Base-by-base conservation (phyloP, 2,797 vertebrate genomes). In the Lepidocolaptes lacrymiger region DNA sequence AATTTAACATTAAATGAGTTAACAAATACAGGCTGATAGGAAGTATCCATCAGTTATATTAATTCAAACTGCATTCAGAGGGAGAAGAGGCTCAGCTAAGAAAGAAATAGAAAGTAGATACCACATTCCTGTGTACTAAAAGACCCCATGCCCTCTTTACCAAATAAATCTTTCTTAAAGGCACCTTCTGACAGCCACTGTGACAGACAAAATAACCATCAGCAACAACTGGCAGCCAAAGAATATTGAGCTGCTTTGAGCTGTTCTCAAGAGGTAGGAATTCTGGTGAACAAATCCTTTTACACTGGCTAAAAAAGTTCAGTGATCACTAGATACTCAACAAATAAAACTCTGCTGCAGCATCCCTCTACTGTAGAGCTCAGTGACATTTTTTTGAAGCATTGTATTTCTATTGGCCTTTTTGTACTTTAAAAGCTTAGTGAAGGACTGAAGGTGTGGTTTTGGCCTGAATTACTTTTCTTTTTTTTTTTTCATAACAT, bases 81-180 rank as follows among this genome's bases (percentile, higher is more conserved):
- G 9, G 22, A 79, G 39, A 55, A 91, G 84, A 56, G 7, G 14
- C 13, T 91, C 28, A 83, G 6, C 13, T 89, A 75, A 81, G 27
- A 88, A 79, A 82, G 23, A 58, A 89, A 55, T n/a, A 76, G 51
- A 87, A 88, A 88, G 48, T 28, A 72, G 27, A 81, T 84, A 13
- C 14, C 16, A n/a, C 32, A 48, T 85, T 14, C 14, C 62, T 84
- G 56, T 93, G 67, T 95, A 27, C 80, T 85, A 49, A 55, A 71
- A 62, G 23, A 15, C 32, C 2, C 12, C 16, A 11, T 67, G 19
- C 20, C 5, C 41, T 69, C 24, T 94, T 91, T 77, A 85, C 64
- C 28, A 94, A 95, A 97, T 96, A 96, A 95, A 97, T 95, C 80
- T 97, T 87, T 92, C 93, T 96, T 96, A 95, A 97, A 96, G 95